Evolutionary conservation across 2,888 invertebrate species (phyloP).

Genomic region (Boloria selene): DNA sequence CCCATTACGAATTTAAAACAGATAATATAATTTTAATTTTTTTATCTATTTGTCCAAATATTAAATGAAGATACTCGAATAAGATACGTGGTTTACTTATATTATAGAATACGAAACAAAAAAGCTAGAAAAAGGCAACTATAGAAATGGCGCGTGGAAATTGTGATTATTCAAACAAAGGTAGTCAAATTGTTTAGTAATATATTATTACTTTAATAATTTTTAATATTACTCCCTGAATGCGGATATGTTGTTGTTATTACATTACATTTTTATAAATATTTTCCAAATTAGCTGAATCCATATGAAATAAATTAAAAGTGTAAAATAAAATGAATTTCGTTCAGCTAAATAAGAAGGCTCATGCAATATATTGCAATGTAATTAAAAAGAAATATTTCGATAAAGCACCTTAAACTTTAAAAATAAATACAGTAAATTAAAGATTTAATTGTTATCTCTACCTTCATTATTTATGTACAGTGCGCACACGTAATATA

Average conservation of each 20-base stretch:
- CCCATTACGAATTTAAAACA: conserved; percentile 4
- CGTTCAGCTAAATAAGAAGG: not conserved
- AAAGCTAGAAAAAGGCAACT: too few relatives aligned
- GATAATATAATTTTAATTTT: conserved; percentile 4
- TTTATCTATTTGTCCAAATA: conserved; percentile 4
- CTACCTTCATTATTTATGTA: conserved; percentile 7
- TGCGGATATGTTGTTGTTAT: too few relatives aligned
- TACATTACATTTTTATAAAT: too few relatives aligned
- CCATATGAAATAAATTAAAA: too few relatives aligned
- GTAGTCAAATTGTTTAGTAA: too few relatives aligned
- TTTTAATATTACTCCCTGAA: too few relatives aligned
- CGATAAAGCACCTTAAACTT: not conserved
- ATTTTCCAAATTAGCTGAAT: too few relatives aligned
- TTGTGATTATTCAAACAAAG: too few relatives aligned
- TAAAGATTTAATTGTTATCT: not conserved
- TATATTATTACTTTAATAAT: too few relatives aligned
- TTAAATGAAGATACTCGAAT: not conserved
- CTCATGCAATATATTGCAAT: not conserved
- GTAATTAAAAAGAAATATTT: not conserved
- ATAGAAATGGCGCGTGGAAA: too few relatives aligned
- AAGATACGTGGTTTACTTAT: too few relatives aligned
- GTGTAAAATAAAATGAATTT: not conserved
- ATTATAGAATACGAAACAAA: too few relatives aligned
- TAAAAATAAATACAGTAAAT: conserved; percentile 2
- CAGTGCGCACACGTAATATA: not conserved